A percentile compares a stretch with the other conserved stretches of the same genome.
Conservation (phyloP, 2,888 invertebrate genomes). For the Cantharis nigra region DNA sequence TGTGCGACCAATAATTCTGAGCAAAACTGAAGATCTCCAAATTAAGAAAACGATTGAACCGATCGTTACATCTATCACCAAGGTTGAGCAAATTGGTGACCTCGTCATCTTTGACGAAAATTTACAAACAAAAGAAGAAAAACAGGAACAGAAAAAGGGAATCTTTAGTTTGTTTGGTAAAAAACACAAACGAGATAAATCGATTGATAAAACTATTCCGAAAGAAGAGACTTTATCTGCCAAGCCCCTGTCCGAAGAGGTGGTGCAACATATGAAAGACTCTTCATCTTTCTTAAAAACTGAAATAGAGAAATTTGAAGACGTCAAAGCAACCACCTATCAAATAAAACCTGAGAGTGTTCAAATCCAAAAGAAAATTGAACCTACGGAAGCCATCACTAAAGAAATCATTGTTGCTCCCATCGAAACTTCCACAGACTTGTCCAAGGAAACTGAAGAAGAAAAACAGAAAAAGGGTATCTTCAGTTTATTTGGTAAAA, state of each 20-base stretch:
- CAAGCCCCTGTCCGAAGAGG: conserved; percentile 3
- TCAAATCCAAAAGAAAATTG: not conserved
- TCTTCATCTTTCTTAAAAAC: conserved; percentile 34
- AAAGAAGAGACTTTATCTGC: not conserved
- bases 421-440: not conserved
- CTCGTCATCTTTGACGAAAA: too few species aligned
- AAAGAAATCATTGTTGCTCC: too few species aligned
- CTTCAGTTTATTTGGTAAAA: conserved; percentile 35
- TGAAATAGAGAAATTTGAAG: conserved; percentile 32
- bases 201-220: not conserved
- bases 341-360: not conserved
- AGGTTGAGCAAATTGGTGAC: not conserved
- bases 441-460: not conserved
- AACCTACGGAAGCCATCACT: not conserved
- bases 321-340: not conserved
- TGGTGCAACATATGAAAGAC: conserved; percentile 30
- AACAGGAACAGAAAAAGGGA: conserved; percentile 17
- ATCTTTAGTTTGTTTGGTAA: conserved; percentile 34
- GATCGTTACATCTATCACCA: not conserved
- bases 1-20: conserved; percentile 1
- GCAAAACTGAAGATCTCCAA: not conserved
- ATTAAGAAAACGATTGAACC: not conserved
- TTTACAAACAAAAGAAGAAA: not conserved
- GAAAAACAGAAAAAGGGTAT: conserved; percentile 18
- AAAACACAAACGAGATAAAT: conserved; percentile 29